Evolutionary conservation across 1,140 invertebrate species (phyloP).

Genomic region (Aleiodes sp.): DNA sequence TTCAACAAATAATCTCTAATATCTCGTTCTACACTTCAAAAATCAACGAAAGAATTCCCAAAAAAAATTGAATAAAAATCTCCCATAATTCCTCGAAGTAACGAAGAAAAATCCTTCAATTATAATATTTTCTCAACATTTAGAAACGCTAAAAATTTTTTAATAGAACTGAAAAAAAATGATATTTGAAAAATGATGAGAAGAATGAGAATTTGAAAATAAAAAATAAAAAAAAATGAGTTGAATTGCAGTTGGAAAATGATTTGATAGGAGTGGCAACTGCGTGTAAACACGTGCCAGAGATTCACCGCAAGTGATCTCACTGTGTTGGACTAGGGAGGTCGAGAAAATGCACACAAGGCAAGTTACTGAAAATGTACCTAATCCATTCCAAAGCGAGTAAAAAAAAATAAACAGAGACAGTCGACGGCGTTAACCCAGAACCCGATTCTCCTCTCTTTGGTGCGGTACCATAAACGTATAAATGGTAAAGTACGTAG

Average conservation of each 20-base stretch:
- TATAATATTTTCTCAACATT: no score
- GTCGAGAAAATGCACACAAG: constrained; percentile 13
- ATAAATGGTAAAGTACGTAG: constrained; percentile 27
- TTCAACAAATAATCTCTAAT: no score
- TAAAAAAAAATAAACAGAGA: no score
- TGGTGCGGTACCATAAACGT: constrained; percentile 14
- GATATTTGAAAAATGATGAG: background rate
- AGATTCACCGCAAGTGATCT: constrained; percentile 30
- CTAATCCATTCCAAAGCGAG: constrained; percentile 15
- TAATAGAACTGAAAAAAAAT: background rate
- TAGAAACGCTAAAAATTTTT: no score
- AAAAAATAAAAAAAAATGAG: background rate
- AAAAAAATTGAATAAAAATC: no score
- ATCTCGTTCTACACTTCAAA: no score
- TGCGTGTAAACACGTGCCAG: constrained; percentile 24
- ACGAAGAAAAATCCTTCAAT: no score
- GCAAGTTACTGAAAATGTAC: constrained; percentile 25
- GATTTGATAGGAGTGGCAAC: background rate
- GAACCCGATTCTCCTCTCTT: constrained; percentile 19
- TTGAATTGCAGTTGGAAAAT: background rate
- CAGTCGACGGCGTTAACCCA: constrained; percentile 26
- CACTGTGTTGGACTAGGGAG: constrained; percentile 12
- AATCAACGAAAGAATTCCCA: no score
- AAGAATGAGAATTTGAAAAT: background rate
- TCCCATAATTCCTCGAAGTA: no score